These are phyloP conservation scores for Macrobrachium nipponense DNA, from an alignment of 1,140 invertebrate species.

Conservation along the genomic window DNA sequence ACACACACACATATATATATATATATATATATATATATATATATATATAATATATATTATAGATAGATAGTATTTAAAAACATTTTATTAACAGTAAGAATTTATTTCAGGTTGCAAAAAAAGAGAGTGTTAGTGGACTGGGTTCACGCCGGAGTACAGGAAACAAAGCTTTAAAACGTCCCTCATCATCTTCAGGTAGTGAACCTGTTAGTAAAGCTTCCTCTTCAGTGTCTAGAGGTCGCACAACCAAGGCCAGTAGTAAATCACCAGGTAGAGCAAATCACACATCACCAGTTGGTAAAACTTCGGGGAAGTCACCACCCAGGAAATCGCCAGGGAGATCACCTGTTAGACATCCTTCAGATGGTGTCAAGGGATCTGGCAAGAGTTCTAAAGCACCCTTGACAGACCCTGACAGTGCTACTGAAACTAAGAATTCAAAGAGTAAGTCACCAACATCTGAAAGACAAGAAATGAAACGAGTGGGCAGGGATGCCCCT, in stretches of 20 bases:
- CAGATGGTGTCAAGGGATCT: constrained; percentile 22
- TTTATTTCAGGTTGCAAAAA: constrained; percentile 30
- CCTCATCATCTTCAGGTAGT: constrained; percentile 40
- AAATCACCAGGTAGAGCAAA: constrained; percentile 45
- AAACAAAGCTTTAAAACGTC: constrained; percentile 29
- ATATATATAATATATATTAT: too few relatives aligned
- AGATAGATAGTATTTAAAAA: too few relatives aligned
- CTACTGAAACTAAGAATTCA: constrained; percentile 20
- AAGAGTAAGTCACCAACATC: constrained; percentile 29
- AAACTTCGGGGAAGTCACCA: constrained; percentile 30
- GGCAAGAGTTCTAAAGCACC: constrained; percentile 20
- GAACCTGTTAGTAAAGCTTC: constrained; percentile 31
- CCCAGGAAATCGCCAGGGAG: constrained; percentile 23
- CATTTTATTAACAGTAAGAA: neutral
- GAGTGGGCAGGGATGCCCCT: constrained; percentile 21
- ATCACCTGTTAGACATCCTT: constrained; percentile 15
- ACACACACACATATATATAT: too few relatives aligned
- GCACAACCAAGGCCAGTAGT: constrained; percentile 36
- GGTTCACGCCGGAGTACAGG: constrained; percentile 20
- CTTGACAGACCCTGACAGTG: constrained; percentile 24
- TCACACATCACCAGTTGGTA: constrained; percentile 23
- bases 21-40: too few relatives aligned
- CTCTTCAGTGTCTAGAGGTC: constrained; percentile 30
- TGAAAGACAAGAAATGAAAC: constrained; percentile 24
- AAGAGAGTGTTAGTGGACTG: constrained; percentile 33